Conservation (phyloP, 2,797 vertebrate genomes). For the Darevskia mixta region DNA sequence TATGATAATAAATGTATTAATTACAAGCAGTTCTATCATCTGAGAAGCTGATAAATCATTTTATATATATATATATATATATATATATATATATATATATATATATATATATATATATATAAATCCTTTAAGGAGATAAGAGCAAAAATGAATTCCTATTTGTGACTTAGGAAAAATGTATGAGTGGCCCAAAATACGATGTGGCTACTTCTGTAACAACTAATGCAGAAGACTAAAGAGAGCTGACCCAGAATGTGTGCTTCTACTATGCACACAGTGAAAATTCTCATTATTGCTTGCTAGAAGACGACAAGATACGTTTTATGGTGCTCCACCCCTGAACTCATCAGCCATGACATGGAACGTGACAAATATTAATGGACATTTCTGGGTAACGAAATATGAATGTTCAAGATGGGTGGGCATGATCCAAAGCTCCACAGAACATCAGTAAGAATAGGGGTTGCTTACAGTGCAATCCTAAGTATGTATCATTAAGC, state of each 20-base stretch:
- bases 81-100: no score
- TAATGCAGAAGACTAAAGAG: neutral
- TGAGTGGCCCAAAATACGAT: neutral
- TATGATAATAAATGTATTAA: slow-evolving; percentile 28
- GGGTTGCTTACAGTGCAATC: neutral
- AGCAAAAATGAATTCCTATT: slow-evolving; percentile 34
- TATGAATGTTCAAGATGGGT: slow-evolving; percentile 41
- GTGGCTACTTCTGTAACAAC: neutral
- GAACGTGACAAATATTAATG: slow-evolving; percentile 10
- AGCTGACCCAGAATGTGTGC: neutral
- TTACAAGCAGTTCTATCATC: slow-evolving; percentile 43
- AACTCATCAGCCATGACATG: slow-evolving; percentile 29
- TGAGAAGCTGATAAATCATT: neutral
- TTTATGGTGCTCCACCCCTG: slow-evolving; percentile 17
- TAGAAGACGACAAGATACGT: slow-evolving; percentile 4
- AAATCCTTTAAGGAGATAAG: neutral
- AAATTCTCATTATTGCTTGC: slow-evolving; percentile 5
- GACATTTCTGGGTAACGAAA: slow-evolving; percentile 35
- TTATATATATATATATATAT: neutral
- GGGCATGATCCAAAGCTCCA: neutral
- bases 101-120: no score
- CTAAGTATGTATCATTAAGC: no score
- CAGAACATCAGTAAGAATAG: neutral
- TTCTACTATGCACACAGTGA: neutral
- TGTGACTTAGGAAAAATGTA: neutral